A percentile compares a stretch with the other conserved stretches of the same genome.
Evolutionary conservation across 2,888 invertebrate species (phyloP).

Genomic region (Cinara cedri): DNA sequence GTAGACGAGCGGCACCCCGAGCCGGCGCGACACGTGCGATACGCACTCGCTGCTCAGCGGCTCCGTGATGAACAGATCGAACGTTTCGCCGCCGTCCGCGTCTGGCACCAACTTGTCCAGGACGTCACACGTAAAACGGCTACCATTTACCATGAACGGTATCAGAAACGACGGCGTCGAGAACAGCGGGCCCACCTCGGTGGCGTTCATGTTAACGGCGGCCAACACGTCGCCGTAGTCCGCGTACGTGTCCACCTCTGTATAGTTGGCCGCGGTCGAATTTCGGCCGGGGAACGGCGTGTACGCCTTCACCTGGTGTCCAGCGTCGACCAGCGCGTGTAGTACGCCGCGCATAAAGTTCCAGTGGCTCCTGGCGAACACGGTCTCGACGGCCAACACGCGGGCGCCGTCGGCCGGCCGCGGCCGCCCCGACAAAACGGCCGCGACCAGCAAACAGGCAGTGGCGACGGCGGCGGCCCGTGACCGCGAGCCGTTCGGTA

Average conservation of each 20-base stretch:
- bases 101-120: neutral
- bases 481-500: neutral
- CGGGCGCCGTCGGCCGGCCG: neutral
- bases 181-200: neutral
- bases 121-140: slow-evolving; percentile 3
- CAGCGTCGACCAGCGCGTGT: neutral
- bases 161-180: neutral
- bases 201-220: neutral
- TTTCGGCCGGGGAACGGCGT: slow-evolving; percentile 32
- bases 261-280: neutral
- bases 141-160: slow-evolving; percentile 1
- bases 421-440: neutral
- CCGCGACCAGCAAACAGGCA: neutral
- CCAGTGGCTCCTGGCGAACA: slow-evolving; percentile 45
- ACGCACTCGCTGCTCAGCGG: slow-evolving; percentile 22
- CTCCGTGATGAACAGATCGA: slow-evolving; percentile 35
- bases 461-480: neutral
- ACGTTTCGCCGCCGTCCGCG: neutral
- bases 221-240: neutral
- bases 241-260: slow-evolving; percentile 21
- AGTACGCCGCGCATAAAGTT: slow-evolving; percentile 34
- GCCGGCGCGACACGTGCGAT: neutral
- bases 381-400: slow-evolving; percentile 25
- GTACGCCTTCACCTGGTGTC: slow-evolving; percentile 35
- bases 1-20: slow-evolving; percentile 38